A percentile compares a stretch with the other conserved stretches of the same genome.
These are phyloP conservation scores for Erpetoichthys calabaricus DNA, from an alignment of 2,797 vertebrate genomes.

Conservation along the genomic window DNA sequence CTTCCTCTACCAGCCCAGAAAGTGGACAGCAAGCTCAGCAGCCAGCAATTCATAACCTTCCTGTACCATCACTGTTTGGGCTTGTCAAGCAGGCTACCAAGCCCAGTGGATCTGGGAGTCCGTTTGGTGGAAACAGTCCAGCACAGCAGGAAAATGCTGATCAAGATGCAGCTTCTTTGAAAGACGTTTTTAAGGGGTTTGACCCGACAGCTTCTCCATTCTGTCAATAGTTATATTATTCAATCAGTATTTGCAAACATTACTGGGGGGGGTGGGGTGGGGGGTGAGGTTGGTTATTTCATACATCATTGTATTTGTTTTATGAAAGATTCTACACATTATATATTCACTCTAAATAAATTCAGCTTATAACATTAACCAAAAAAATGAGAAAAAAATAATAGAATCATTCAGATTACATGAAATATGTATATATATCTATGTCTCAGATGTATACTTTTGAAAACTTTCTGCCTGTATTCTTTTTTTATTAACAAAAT, in stretches of 20 bases:
- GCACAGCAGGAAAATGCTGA: constrained; percentile 49
- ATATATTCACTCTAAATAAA: too few relatives aligned
- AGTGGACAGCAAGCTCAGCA: constrained; percentile 25
- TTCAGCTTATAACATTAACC: too few relatives aligned
- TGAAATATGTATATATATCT: too few relatives aligned
- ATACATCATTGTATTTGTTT: too few relatives aligned
- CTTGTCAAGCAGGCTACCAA: constrained; percentile 66
- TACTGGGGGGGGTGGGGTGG: constrained; percentile 7
- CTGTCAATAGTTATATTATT: constrained; percentile 57
- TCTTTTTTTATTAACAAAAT: too few relatives aligned
- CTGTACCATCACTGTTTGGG: constrained; percentile 69
- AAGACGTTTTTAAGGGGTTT: constrained; percentile 94
- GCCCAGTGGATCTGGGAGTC: constrained; percentile 58
- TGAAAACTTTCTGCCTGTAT: too few relatives aligned
- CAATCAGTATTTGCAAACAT: constrained; percentile 13
- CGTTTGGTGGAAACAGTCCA: constrained; percentile 75
- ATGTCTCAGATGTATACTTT: too few relatives aligned
- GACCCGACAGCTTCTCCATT: constrained; percentile 92
- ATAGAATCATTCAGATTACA: too few relatives aligned
- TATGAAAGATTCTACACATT: too few relatives aligned
- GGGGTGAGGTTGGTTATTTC: constrained; percentile 1
- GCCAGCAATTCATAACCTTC: constrained; percentile 68
- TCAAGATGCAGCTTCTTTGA: constrained; percentile 78
- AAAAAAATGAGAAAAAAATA: too few relatives aligned
- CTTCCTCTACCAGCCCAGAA: constrained; percentile 3